Evolutionary conservation across 2,888 invertebrate genomes (phyloP).

Genomic region (Yponomeuta sedellus): DNA sequence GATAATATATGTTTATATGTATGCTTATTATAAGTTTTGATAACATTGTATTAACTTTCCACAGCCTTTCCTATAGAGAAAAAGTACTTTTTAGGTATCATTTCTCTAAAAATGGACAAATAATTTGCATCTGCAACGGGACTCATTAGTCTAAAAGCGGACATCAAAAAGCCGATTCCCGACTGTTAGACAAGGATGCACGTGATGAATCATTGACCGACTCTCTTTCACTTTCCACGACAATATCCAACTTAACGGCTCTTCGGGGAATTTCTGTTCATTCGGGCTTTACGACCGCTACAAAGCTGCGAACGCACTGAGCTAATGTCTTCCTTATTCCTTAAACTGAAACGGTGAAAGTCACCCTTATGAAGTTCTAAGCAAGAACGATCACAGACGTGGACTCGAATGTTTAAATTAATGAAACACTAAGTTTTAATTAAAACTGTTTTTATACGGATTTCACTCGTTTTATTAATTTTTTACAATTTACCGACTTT

Average conservation of each 20-base stretch:
- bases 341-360: neutral
- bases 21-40: too few relatives aligned
- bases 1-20: too few relatives aligned
- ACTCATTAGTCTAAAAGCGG: neutral
- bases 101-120: neutral
- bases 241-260: conserved; percentile 37
- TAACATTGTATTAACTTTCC: too few relatives aligned
- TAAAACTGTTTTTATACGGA: too few relatives aligned
- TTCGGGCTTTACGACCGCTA: conserved; percentile 5
- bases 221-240: conserved; percentile 19
- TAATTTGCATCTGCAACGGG: neutral
- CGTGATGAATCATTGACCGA: conserved; percentile 5
- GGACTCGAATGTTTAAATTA: too few relatives aligned
- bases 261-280: conserved; percentile 42
- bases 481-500: too few relatives aligned
- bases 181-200: neutral
- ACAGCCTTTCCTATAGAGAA: too few relatives aligned
- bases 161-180: neutral
- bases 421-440: too few relatives aligned
- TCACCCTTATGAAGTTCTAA: too few relatives aligned
- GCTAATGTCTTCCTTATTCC: neutral
- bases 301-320: neutral
- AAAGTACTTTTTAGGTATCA: neutral
- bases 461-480: too few relatives aligned
- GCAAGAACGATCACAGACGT: too few relatives aligned